phyloP scores from a whole-genome alignment of 2,797 vertebrate species.

The Spondyliosoma cantharus region DNA sequence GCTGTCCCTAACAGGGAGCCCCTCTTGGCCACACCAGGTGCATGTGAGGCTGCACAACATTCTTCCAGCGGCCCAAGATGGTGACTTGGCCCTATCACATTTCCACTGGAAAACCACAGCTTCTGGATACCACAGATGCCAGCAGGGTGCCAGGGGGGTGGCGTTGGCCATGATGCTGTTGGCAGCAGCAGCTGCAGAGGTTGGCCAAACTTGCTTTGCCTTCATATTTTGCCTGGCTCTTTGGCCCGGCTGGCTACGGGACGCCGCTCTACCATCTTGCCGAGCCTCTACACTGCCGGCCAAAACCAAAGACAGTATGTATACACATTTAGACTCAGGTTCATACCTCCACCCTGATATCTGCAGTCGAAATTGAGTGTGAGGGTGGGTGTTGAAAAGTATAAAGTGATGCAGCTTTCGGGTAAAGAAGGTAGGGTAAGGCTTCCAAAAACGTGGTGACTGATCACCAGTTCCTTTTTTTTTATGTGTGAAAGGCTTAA shows the following conservation, averaged over 20 bases:
- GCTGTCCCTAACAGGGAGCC: constrained; percentile 29
- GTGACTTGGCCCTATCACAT: constrained; percentile 78
- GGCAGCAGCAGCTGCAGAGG: constrained; percentile 72
- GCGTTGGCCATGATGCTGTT: constrained; percentile 63
- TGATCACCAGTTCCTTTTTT: constrained; percentile 42
- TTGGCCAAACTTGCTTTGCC: constrained; percentile 60
- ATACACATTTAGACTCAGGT: constrained; percentile 47
- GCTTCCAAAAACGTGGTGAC: constrained; percentile 21
- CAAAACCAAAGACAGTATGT: constrained; percentile 51
- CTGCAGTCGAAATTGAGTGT: constrained; percentile 26
- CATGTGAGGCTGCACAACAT: constrained; percentile 58
- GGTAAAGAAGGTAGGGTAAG: constrained; percentile 18
- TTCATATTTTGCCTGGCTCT: constrained; percentile 70
- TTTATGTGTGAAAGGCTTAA: constrained; percentile 7
- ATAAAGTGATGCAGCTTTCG: constrained; percentile 33
- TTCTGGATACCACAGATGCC: constrained; percentile 80
- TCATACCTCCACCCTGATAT: constrained; percentile 31
- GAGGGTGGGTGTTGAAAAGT: constrained; percentile 27
- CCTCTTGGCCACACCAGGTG: constrained; percentile 64
- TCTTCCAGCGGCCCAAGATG: constrained; percentile 62
- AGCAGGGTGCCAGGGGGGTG: constrained; percentile 69
- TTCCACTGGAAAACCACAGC: constrained; percentile 83
- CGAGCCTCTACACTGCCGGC: constrained; percentile 3
- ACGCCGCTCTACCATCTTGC: constrained; percentile 19
- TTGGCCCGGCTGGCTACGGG: constrained; percentile 27